A percentile compares a stretch with the other conserved stretches of the same genome.
Conservation (phyloP, 2,888 invertebrate genomes). For the Yponomeuta cagnagella region DNA sequence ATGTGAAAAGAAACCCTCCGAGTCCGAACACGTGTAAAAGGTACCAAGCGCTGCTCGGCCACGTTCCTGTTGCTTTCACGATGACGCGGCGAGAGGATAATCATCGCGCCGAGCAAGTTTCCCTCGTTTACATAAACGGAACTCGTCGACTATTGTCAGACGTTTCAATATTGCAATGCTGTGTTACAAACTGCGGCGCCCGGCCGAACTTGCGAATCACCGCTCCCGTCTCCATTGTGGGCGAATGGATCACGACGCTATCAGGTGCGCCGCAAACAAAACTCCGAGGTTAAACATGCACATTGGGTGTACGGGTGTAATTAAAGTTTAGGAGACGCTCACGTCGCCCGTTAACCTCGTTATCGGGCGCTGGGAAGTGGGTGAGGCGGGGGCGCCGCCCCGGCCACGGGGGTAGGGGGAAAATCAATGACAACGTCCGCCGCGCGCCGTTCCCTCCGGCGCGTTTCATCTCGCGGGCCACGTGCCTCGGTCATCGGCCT, state of each 20-base stretch:
- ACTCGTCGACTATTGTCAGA: slow-evolving; percentile 6
- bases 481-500: slow-evolving; percentile 73
- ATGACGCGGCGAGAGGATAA: slow-evolving; percentile 12
- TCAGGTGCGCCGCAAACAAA: slow-evolving; percentile 71
- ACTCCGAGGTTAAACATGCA: slow-evolving; percentile 72
- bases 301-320: slow-evolving; percentile 73
- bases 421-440: slow-evolving; percentile 73
- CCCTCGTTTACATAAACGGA: slow-evolving; percentile 12
- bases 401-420: slow-evolving; percentile 58
- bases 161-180: slow-evolving; percentile 6
- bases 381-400: slow-evolving; percentile 56
- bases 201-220: not conserved
- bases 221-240: not conserved
- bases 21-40: not conserved
- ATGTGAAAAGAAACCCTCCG: not conserved
- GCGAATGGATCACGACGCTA: slow-evolving; percentile 54
- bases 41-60: not conserved
- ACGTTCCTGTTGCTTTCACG: slow-evolving; percentile 7
- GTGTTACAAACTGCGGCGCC: not conserved
- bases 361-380: slow-evolving; percentile 75
- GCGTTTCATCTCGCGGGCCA: slow-evolving; percentile 71
- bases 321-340: slow-evolving; percentile 76
- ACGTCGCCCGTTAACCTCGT: slow-evolving; percentile 77
- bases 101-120: slow-evolving; percentile 9
- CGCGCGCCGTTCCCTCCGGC: slow-evolving; percentile 69